Base-by-base conservation (phyloP, 2,113 vertebrate genomes). In the Monopterus albus region DNA sequence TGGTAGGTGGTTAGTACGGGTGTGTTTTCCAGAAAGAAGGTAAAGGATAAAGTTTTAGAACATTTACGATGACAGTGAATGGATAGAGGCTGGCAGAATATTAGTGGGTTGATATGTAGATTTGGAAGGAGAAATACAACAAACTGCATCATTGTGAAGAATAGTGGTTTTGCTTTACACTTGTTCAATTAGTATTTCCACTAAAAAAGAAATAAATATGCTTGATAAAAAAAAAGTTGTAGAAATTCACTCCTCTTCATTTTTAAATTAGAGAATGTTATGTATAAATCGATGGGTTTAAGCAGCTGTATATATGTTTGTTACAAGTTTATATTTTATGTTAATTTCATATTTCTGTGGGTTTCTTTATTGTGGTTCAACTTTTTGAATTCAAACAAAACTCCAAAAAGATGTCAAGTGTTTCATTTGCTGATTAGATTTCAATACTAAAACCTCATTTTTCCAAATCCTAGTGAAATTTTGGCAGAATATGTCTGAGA, bases 11-110 rank as follows among this genome's bases (percentile, higher is more conserved):
- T 42, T 81, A 73, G 64, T 50, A 65, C 72, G 79, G 65, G 68
- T 67, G 70, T 49, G 68, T 70, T n/a, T 87, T 82, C 82, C 84
- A 79, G 75, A 87, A 88, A 85, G 73, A 77, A 91, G 92, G 92
- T 92, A 92, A 90, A 84, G 49, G 56, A 53, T 60, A 20, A 45
- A 12, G 59, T 79, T 56, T 77, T 4, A 56, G 13, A 4, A 58
- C 53, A 8, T 38, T 47, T 53, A 43, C 57, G 39, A 71, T 60
- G 51, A 40, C 63, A 45, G 49, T 56, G 43, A 70, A 40, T 50
- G 64, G 31, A 57, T 29, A 46, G 52, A 76, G 36, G 50, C 64
- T 10, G 28, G 18, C 42, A 29, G 53, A 68, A 59, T 66, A 49
- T 55, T 73, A 52, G 67, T 56, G 60, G 52, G 71, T 23, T 23